Conservation (phyloP, 2,888 invertebrate genomes). For the Rhagonycha fulva region DNA sequence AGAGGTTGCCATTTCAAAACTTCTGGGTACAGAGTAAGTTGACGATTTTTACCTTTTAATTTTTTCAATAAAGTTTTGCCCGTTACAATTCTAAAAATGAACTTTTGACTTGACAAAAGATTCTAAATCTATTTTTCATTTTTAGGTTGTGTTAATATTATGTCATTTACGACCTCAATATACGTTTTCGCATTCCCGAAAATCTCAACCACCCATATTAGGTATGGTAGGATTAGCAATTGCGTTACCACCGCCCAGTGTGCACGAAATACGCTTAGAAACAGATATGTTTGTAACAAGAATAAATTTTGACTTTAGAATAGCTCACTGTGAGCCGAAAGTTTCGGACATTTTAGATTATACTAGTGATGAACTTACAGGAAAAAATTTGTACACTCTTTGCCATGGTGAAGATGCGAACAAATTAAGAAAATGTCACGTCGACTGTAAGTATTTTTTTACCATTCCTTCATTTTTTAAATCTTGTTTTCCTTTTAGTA, state of each 20-base stretch:
- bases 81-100: background rate
- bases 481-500: slow-evolving; percentile 65
- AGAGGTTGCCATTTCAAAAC: slow-evolving; percentile 97
- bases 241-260: slow-evolving; percentile 94
- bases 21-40: slow-evolving; percentile 90
- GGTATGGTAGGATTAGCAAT: slow-evolving; percentile 96
- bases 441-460: slow-evolving; percentile 78
- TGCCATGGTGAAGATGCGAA: slow-evolving; percentile 96
- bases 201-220: slow-evolving; percentile 82
- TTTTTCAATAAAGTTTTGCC: too few relatives aligned
- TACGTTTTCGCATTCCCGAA: slow-evolving; percentile 88
- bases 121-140: slow-evolving; percentile 23
- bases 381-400: slow-evolving; percentile 90
- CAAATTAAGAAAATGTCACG: slow-evolving; percentile 90
- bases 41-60: background rate
- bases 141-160: slow-evolving; percentile 90
- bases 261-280: slow-evolving; percentile 94
- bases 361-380: slow-evolving; percentile 89
- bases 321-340: slow-evolving; percentile 97
- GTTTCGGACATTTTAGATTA: slow-evolving; percentile 93
- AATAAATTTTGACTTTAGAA: slow-evolving; percentile 93
- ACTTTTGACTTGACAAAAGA: background rate
- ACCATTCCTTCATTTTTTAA: background rate
- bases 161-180: slow-evolving; percentile 92
- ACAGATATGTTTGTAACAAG: slow-evolving; percentile 96